phyloP scores from a whole-genome alignment of 35 echinoderm and acorn worm species.

The Apostichopus californicus region DNA sequence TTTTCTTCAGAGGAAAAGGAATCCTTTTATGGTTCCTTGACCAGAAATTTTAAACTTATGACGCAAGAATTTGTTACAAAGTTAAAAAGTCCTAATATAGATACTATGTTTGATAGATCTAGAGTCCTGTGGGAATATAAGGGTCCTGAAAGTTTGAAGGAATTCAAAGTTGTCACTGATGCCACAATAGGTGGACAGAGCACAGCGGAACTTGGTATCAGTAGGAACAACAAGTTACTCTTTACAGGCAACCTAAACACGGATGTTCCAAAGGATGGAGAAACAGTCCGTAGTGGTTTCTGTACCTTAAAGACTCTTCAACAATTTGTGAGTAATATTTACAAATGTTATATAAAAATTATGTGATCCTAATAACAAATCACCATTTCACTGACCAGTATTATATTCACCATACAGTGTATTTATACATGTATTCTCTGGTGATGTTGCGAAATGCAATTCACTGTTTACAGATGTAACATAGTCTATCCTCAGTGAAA shows the following conservation, averaged over 20 bases:
- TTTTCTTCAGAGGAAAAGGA: slow-evolving; percentile 51
- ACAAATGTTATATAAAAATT: too few relatives aligned
- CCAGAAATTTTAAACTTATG: slow-evolving; percentile 71
- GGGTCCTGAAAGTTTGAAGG: slow-evolving; percentile 67
- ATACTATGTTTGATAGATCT: slow-evolving; percentile 74
- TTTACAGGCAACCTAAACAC: slow-evolving; percentile 86
- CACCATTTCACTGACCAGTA: too few relatives aligned
- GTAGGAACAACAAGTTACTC: slow-evolving; percentile 85
- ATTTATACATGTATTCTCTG: too few relatives aligned
- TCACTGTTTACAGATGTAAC: too few relatives aligned
- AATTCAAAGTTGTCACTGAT: slow-evolving; percentile 73
- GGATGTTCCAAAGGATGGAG: slow-evolving; percentile 83
- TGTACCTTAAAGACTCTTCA: slow-evolving; percentile 71
- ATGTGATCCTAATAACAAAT: too few relatives aligned
- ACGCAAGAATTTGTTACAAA: slow-evolving; percentile 69
- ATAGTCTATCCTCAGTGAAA: too few relatives aligned
- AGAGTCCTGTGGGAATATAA: slow-evolving; percentile 70
- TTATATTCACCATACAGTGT: too few relatives aligned
- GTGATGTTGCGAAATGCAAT: too few relatives aligned
- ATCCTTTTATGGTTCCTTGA: slow-evolving; percentile 39
- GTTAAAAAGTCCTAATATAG: slow-evolving; percentile 67
- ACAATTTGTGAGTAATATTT: slow-evolving; percentile 77
- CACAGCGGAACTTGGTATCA: slow-evolving; percentile 66
- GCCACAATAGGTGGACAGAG: slow-evolving; percentile 80
- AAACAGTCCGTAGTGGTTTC: slow-evolving; percentile 91